Base-by-base conservation (phyloP, 1,140 invertebrate genomes). In the Idris sp. region DNA sequence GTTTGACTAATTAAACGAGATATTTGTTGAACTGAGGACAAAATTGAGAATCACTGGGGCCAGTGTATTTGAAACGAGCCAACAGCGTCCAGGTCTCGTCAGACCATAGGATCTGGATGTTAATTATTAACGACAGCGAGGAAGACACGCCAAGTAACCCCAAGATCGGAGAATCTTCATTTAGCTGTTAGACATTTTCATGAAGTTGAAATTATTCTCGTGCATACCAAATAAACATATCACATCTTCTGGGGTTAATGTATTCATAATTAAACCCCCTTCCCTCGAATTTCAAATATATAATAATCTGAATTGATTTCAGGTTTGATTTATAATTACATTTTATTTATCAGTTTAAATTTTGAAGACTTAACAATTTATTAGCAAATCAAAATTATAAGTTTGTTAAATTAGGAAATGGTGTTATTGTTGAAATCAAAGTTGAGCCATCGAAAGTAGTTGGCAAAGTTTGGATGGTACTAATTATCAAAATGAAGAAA, bases 141-240 rank as follows among this genome's bases (percentile, higher is more conserved):
- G 76, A 79, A 80, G 79, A 81, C 72, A 59, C 72, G 73, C 79
- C 74, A 74, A 77, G 77, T 79, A 78, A 79, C 76, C 79, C 75
- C 71, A 65, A 61, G 71, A 74, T 65, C 64, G 38, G 41, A 35
- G 72, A 74, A 62, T 68, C 72, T 78, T 76, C 79, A 80, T 82
- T 79, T 69, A 76, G 76, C 72, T 80, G 76, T 76, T 78, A 79
- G 79, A 81, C 80, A 78, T 81, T 83, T 79, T 81, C 76, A 78
- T 73, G 72, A 49, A 61, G 46, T 76, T 69, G 68, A 79, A 78
- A 78, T 81, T 78, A 78, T 76, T 79, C 79, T 77, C 58, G 44
- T 72, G 53, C 77, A 80, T 80, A 77, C 64, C 67, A 73, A 68
- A 76, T 78, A 67, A 61, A 51, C 62, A 67, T 76, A 79, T 79